Percentiles rank a stretch among this genome's conserved stretches.
Evolutionary conservation across 2,113 vertebrate genomes (phyloP).

Genomic region (Cacatua alba): DNA sequence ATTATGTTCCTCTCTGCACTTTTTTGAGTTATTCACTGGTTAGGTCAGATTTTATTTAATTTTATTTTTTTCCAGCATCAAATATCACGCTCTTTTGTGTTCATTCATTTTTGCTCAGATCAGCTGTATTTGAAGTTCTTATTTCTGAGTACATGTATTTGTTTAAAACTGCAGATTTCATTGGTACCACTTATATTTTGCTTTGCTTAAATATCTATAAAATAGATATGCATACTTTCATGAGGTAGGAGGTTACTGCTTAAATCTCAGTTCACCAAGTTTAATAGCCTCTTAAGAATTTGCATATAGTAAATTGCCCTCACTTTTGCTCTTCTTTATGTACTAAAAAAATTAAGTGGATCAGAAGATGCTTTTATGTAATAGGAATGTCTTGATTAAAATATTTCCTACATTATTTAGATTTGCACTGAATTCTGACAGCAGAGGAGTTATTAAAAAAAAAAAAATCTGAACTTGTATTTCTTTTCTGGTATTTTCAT

Average conservation of each 20-base stretch:
- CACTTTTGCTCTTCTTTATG: background rate
- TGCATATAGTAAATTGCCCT: background rate
- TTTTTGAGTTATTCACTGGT: background rate
- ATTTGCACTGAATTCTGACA: background rate
- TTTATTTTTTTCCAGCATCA: background rate
- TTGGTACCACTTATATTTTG: background rate
- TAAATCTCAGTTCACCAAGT: background rate
- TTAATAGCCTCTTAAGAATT: background rate
- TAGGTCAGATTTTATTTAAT: background rate
- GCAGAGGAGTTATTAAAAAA: background rate
- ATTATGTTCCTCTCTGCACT: background rate
- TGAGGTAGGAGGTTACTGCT: background rate
- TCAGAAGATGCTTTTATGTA: background rate
- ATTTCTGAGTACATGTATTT: background rate
- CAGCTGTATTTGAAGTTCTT: background rate
- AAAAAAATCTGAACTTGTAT: background rate
- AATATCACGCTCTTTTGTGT: background rate
- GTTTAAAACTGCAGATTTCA: background rate
- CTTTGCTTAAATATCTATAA: background rate
- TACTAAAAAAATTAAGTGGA: background rate
- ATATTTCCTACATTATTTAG: background rate
- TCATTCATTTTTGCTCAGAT: background rate
- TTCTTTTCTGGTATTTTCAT: conserved; percentile 19
- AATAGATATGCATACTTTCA: background rate
- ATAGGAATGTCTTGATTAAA: background rate